Evolutionary conservation across 1,140 invertebrate genomes (phyloP).

Genomic region (Hesperophylax magnus): DNA sequence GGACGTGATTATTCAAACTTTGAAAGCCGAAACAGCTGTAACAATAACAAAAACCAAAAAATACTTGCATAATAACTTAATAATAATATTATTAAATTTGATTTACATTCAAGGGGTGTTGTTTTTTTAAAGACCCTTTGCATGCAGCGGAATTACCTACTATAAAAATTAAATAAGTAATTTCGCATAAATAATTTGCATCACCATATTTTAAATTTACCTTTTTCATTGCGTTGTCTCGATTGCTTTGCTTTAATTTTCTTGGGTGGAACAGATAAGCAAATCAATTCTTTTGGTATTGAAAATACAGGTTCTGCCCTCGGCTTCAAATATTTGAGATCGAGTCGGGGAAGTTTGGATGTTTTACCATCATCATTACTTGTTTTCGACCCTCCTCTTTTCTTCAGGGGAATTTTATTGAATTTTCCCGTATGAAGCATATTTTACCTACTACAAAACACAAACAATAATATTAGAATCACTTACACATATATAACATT

Average conservation of each 20-base stretch:
- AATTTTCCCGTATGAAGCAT: conserved; percentile 57
- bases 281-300: conserved; percentile 69
- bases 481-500: too few species aligned
- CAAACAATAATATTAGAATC: too few species aligned
- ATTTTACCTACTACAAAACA: neutral
- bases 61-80: too few species aligned
- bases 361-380: conserved; percentile 60
- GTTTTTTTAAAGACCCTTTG: too few species aligned
- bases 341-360: conserved; percentile 67
- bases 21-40: too few species aligned
- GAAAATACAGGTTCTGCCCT: conserved; percentile 69
- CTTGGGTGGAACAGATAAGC: conserved; percentile 41
- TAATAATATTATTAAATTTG: too few species aligned
- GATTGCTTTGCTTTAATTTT: conserved; percentile 32
- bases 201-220: conserved; percentile 27
- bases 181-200: too few species aligned
- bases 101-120: too few species aligned
- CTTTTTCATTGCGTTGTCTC: conserved; percentile 40
- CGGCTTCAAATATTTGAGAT: conserved; percentile 69
- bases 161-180: too few species aligned
- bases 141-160: too few species aligned
- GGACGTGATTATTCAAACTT: too few species aligned
- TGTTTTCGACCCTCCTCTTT: conserved; percentile 59
- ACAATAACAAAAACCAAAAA: too few species aligned
- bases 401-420: conserved; percentile 60